phyloP scores from a whole-genome alignment of 1,140 invertebrate species.

The Aphaenogaster ashmeadi region DNA sequence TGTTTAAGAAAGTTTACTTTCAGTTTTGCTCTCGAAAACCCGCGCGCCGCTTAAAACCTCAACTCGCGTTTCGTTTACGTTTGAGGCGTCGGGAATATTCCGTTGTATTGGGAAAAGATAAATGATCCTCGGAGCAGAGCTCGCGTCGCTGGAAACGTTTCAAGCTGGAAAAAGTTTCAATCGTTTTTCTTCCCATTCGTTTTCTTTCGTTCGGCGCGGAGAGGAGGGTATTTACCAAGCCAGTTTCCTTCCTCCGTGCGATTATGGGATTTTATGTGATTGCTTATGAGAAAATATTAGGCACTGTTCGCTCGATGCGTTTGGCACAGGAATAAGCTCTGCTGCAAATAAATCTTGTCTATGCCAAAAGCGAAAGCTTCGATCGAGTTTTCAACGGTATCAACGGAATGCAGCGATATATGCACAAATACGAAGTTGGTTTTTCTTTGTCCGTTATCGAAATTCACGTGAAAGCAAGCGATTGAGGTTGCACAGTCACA shows the following conservation, averaged over 20 bases:
- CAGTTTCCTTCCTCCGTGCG: slow-evolving; percentile 35
- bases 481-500: background rate
- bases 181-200: slow-evolving; percentile 59
- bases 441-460: background rate
- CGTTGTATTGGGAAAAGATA: slow-evolving; percentile 62
- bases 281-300: slow-evolving; percentile 59
- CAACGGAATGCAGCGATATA: background rate
- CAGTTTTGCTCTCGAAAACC: slow-evolving; percentile 37
- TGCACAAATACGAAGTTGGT: background rate
- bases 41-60: slow-evolving; percentile 14
- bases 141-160: slow-evolving; percentile 56
- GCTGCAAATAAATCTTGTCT: slow-evolving; percentile 19
- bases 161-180: slow-evolving; percentile 58
- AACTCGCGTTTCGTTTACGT: slow-evolving; percentile 40
- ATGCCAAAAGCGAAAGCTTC: background rate
- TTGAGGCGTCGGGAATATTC: slow-evolving; percentile 45
- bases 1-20: slow-evolving; percentile 35
- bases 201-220: slow-evolving; percentile 37
- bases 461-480: background rate
- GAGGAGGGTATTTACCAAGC: slow-evolving; percentile 38
- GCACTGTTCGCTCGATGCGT: slow-evolving; percentile 16
- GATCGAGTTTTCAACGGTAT: slow-evolving; percentile 22
- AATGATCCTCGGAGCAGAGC: slow-evolving; percentile 41
- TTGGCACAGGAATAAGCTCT: slow-evolving; percentile 12
- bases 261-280: slow-evolving; percentile 59